Evolutionary conservation across 2,888 invertebrate genomes (phyloP).

Genomic region (Limnephilus lunatus): DNA sequence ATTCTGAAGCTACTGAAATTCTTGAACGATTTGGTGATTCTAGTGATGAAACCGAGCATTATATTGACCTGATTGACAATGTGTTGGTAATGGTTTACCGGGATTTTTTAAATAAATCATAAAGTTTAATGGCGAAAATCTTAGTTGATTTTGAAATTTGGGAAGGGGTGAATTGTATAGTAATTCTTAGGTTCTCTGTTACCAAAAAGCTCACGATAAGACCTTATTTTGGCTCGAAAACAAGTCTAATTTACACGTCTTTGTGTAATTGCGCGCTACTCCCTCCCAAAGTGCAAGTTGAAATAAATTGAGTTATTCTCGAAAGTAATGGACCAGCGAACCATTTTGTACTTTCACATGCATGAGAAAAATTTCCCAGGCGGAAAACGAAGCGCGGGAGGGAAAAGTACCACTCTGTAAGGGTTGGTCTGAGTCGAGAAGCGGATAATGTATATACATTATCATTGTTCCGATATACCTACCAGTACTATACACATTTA

Average conservation of each 20-base stretch:
- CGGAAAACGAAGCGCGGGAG: conserved; percentile 18
- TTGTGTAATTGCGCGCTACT: conserved; percentile 7
- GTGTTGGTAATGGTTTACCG: too few relatives aligned
- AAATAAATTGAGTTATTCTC: conserved; percentile 45
- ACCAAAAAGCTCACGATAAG: not conserved
- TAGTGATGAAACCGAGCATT: too few relatives aligned
- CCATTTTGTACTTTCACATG: conserved; percentile 39
- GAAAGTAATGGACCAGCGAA: conserved; percentile 37
- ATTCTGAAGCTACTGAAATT: too few relatives aligned
- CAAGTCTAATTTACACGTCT: not conserved
- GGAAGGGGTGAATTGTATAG: not conserved
- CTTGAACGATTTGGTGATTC: too few relatives aligned
- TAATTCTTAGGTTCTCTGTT: not conserved
- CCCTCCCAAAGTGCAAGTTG: conserved; percentile 19
- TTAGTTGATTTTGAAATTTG: too few relatives aligned
- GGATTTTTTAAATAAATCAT: too few relatives aligned
- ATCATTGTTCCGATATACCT: too few relatives aligned
- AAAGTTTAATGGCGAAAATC: too few relatives aligned
- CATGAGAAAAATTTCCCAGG: conserved; percentile 41
- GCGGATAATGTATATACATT: not conserved
- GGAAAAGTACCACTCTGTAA: not conserved
- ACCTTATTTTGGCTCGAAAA: not conserved
- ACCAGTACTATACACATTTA: not conserved
- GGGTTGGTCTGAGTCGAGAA: not conserved
- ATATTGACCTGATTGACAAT: too few relatives aligned